Conservation (phyloP, 2,888 invertebrate species). For the Psylliodes chrysocephalus region DNA sequence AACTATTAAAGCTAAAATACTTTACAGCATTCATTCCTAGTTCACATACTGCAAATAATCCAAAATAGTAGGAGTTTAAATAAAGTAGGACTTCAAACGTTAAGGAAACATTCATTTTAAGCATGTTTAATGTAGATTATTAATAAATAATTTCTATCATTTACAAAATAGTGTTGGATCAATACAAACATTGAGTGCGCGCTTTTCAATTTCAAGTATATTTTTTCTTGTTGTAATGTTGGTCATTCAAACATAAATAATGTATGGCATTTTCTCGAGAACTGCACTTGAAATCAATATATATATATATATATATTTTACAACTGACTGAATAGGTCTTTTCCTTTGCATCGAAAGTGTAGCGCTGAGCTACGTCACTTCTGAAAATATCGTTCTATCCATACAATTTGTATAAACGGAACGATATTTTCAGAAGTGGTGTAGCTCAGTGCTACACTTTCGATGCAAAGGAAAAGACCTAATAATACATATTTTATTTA, state of each 20-base stretch:
- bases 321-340: no score
- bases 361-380: no score
- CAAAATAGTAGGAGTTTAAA: constrained; percentile 87
- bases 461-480: no score
- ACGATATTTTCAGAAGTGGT: no score
- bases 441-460: no score
- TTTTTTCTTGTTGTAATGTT: not conserved
- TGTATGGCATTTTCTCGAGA: not conserved
- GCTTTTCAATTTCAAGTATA: not conserved
- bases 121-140: constrained; percentile 28
- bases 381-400: no score
- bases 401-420: no score
- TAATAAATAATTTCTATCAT: not conserved
- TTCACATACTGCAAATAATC: constrained; percentile 86
- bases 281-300: not conserved
- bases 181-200: constrained; percentile 17
- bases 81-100: constrained; percentile 87
- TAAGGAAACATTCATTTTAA: constrained; percentile 75
- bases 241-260: not conserved
- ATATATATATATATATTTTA: no score
- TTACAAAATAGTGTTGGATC: constrained; percentile 5
- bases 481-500: no score
- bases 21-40: constrained; percentile 83
- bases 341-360: no score
- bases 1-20: constrained; percentile 78